These are phyloP conservation scores for Macaria notata DNA, from an alignment of 2,888 invertebrate species.

Conservation along the genomic window DNA sequence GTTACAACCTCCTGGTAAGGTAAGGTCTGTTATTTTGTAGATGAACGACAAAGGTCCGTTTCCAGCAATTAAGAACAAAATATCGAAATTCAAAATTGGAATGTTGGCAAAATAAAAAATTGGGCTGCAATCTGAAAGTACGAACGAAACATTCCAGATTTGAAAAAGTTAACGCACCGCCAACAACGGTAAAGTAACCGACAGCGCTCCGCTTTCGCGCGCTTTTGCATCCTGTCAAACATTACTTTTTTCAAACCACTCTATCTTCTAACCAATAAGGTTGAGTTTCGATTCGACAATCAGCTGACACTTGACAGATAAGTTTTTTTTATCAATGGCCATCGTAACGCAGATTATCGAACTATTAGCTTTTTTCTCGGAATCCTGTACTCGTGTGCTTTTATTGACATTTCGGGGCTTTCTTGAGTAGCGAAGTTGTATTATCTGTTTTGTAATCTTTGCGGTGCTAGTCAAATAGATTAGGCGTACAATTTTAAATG, in stretches of 20 bases:
- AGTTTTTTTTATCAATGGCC: constrained; percentile 30
- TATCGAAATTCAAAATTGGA: too few relatives aligned
- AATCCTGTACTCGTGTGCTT: constrained; percentile 10
- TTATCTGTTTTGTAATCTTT: neutral
- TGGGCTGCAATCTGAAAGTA: constrained; percentile 14
- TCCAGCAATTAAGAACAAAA: too few relatives aligned
- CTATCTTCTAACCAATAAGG: constrained; percentile 6
- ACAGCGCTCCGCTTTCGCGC: constrained; percentile 48
- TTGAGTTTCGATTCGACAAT: constrained; percentile 2
- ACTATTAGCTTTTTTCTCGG: constrained; percentile 24
- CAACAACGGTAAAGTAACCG: constrained; percentile 60
- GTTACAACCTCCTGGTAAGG: too few relatives aligned
- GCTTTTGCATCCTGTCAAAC: constrained; percentile 45
- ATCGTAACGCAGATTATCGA: constrained; percentile 15
- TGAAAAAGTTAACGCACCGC: constrained; percentile 46
- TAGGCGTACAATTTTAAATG: too few relatives aligned
- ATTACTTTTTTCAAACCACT: constrained; percentile 11
- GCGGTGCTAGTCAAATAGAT: neutral
- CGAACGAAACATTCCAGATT: constrained; percentile 37
- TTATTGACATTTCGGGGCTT: constrained; percentile 17
- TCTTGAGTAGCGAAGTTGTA: neutral
- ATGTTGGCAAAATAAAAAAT: too few relatives aligned
- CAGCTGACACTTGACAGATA: constrained; percentile 34
- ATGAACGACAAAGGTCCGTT: too few relatives aligned
- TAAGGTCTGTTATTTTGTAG: too few relatives aligned